Conservation (phyloP, 2,113 vertebrate species). For the Silurus glanis region DNA sequence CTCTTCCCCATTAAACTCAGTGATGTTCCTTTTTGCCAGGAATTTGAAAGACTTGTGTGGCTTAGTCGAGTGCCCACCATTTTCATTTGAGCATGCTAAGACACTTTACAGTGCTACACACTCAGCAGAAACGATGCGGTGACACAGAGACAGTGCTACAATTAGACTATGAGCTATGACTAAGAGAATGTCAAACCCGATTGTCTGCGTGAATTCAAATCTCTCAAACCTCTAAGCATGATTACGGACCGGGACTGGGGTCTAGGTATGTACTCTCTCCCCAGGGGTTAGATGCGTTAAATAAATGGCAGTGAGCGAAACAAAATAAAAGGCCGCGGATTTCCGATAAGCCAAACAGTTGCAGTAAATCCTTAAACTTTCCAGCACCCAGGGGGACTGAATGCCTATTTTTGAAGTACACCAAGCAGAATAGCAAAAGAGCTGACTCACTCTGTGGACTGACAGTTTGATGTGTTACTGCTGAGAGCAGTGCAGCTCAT, state of each 20-base stretch:
- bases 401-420: conserved; percentile 23
- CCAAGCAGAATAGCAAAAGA: conserved; percentile 26
- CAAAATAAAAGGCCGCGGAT: not conserved
- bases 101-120: not conserved
- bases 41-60: conserved; percentile 1
- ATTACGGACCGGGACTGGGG: not conserved
- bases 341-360: conserved; percentile 9
- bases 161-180: not conserved
- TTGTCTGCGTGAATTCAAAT: not conserved
- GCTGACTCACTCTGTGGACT: conserved; percentile 43
- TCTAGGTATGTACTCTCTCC: not conserved
- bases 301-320: not conserved
- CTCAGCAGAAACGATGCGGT: not conserved
- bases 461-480: conserved; percentile 50
- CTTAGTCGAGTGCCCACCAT: not conserved
- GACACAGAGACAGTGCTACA: not conserved
- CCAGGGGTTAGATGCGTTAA: not conserved
- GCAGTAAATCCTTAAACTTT: conserved; percentile 3
- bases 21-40: not conserved
- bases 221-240: not conserved
- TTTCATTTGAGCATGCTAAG: not conserved
- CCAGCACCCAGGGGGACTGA: not conserved
- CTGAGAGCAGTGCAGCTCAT: conserved; percentile 30
- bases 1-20: not conserved
- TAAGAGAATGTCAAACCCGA: conserved; percentile 7